Percentiles rank a stretch among this genome's conserved stretches.
phyloP scores from a whole-genome alignment of 2,888 invertebrate genomes.

The Resseliella maxima region DNA sequence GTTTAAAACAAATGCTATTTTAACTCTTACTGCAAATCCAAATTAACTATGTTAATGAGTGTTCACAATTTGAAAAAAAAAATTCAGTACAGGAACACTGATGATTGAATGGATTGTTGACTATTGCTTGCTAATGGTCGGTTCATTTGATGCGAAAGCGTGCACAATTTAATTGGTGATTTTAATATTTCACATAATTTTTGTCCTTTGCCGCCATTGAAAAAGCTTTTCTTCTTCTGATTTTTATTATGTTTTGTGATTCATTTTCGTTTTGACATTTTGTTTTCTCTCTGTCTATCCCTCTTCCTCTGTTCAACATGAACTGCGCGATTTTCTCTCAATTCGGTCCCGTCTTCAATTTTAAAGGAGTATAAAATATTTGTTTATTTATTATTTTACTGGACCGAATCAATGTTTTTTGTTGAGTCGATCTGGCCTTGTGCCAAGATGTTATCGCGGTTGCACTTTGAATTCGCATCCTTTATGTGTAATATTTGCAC shows the following conservation, averaged over 20 bases:
- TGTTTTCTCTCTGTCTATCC: background rate
- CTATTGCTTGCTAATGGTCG: background rate
- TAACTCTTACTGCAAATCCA: too few relatives aligned
- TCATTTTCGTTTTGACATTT: background rate
- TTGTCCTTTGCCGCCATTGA: constrained; percentile 3
- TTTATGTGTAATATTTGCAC: constrained; percentile 22
- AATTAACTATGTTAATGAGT: too few relatives aligned
- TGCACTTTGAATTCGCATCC: constrained; percentile 6
- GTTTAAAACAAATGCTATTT: too few relatives aligned
- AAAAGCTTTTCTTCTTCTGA: background rate
- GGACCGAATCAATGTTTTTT: background rate
- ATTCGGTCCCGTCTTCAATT: background rate
- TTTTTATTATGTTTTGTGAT: constrained; percentile 9
- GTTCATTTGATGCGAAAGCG: background rate
- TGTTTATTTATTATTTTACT: constrained; percentile 50
- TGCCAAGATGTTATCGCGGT: background rate
- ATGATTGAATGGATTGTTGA: background rate
- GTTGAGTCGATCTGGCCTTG: background rate
- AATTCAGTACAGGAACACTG: too few relatives aligned
- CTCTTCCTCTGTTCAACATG: background rate
- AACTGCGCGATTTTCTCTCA: background rate
- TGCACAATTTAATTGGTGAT: constrained; percentile 16
- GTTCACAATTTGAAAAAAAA: too few relatives aligned
- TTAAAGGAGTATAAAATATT: background rate
- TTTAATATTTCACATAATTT: constrained; percentile 53